These are phyloP conservation scores for Cylindroiulus punctatus DNA, from an alignment of 2,888 invertebrate species.

Conservation along the genomic window DNA sequence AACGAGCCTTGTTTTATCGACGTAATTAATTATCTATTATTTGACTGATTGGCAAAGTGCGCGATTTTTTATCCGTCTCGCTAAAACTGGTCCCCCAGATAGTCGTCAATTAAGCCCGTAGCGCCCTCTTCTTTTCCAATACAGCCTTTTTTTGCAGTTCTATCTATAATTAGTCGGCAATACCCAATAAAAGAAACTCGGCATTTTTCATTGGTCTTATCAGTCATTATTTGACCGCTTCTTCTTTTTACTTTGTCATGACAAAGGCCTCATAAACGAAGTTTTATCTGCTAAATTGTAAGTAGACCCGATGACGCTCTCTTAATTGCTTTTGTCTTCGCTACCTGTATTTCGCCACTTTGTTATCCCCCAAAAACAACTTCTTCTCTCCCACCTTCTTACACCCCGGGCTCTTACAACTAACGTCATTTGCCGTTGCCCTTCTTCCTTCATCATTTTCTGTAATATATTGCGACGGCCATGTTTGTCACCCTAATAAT, in stretches of 20 bases:
- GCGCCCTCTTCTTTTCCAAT: too few species aligned
- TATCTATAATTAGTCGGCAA: slow-evolving; percentile 10
- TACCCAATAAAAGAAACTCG: slow-evolving; percentile 9
- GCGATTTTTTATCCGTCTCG: background rate
- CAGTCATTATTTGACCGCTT: slow-evolving; percentile 18
- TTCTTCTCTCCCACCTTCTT: background rate
- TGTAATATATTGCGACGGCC: too few species aligned
- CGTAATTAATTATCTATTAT: slow-evolving; percentile 11
- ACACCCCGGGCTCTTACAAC: background rate
- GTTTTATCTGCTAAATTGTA: background rate
- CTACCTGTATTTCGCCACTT: background rate
- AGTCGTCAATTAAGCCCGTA: background rate
- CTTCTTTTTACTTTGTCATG: background rate
- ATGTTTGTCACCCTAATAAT: background rate
- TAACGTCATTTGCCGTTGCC: background rate
- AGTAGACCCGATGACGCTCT: slow-evolving; percentile 18
- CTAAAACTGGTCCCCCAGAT: background rate
- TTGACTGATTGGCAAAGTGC: background rate
- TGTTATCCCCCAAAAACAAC: too few species aligned
- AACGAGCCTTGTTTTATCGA: background rate
- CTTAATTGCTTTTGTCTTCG: background rate
- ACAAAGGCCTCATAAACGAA: slow-evolving; percentile 1
- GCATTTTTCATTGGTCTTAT: slow-evolving; percentile 10
- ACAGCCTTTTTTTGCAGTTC: background rate
- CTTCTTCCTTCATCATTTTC: too few species aligned